Evolutionary conservation across 2,888 invertebrate genomes (phyloP), one percentile per base, ranked within the genome.

Genomic region (Scelioninae gen. 1): DNA sequence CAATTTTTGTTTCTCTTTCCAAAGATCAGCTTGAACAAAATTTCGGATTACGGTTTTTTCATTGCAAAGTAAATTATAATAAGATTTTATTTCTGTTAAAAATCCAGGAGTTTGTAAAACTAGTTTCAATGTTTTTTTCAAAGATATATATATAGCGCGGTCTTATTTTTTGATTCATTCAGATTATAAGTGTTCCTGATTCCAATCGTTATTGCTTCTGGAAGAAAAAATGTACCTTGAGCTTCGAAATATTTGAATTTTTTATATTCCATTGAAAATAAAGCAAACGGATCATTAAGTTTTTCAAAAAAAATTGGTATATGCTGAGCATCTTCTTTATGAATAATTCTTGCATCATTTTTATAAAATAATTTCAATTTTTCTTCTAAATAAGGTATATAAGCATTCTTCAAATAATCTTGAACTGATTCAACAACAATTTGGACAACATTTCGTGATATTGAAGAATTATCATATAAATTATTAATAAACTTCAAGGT

Each of bases 21-120:
- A 85, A 38, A 72, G 62, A 49, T 45, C 32, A 16, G 60, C 83
- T 65, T 85, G 83, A 43, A 83, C 66, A 75, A 84, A 66, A 55
- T 85, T 82, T 7, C 15, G 16, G 32, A 80, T 11, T 31, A 66
- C 8, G n/a, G 68, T 31, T 55, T 53, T 43, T 71, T 58, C 13
- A 56, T 34, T 34, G 15, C 56, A 56, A 7, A 66, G 13, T 40
- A 31, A 66, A 29, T 40, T 53, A 2, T 31, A 66, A 31, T 66
- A 29, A 8, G 0, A 5, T 66, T 40, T 66, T n/a, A 66, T 31
- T 40, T 66, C 47, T 13, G 4, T 53, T 2, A 51, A 66, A 40
- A 34, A 66, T 0, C 66, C 66, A 29, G 66, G 66, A 40, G 29
- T 9, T 40, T 66, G n/a, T 16, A 66, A 40, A 34, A 66, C 40